A percentile compares a stretch with the other conserved stretches of the same genome.
Evolutionary conservation across 2,113 vertebrate species (phyloP).

Genomic region (Phalacrocorax aristotelis): DNA sequence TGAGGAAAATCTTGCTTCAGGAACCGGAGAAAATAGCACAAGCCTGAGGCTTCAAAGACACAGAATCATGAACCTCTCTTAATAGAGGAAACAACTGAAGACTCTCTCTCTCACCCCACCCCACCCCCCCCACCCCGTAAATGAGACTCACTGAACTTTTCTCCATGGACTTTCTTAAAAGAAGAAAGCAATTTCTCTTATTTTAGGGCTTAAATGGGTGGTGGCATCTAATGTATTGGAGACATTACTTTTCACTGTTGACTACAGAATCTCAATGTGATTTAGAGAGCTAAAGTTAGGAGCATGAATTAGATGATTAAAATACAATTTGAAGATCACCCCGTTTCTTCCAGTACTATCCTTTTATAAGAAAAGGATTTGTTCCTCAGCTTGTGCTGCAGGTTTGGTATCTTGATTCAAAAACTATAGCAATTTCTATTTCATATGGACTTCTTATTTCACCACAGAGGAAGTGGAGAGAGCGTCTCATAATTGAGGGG

Average conservation of each 20-base stretch:
- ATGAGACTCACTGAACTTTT: not conserved
- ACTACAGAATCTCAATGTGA: not conserved
- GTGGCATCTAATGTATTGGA: not conserved
- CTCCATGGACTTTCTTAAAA: not conserved
- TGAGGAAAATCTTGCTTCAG: not conserved
- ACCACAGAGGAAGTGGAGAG: no score
- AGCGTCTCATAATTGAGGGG: no score
- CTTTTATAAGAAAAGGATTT: not conserved
- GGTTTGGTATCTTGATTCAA: no score
- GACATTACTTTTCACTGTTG: not conserved
- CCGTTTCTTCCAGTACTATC: not conserved
- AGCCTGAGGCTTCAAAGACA: not conserved
- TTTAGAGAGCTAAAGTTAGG: not conserved
- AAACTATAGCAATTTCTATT: no score
- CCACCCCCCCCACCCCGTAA: no score
- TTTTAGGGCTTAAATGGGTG: not conserved
- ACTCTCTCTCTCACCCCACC: no score
- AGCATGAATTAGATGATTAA: not conserved
- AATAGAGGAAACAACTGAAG: not conserved
- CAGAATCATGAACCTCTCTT: not conserved
- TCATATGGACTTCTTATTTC: no score
- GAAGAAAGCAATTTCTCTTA: not conserved
- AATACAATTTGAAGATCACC: not conserved
- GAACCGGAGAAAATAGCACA: not conserved
- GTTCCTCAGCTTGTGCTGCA: no score